phyloP scores from a whole-genome alignment of 2,888 invertebrate genomes.

The Melieria picta region DNA sequence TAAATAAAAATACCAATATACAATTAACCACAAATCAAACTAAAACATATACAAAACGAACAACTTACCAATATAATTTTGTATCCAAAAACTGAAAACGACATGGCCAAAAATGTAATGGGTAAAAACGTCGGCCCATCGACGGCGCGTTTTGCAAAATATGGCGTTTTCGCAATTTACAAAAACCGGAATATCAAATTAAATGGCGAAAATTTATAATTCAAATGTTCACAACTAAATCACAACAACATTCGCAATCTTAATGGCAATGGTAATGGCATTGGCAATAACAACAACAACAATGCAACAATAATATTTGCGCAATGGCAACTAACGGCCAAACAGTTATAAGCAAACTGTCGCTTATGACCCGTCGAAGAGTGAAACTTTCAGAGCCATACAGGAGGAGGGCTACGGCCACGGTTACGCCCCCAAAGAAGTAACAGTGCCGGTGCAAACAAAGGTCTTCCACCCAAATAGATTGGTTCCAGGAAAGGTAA shows the following conservation, averaged over 20 bases:
- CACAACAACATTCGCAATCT: slow-evolving; percentile 36
- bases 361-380: slow-evolving; percentile 87
- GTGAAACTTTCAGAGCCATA: slow-evolving; percentile 87
- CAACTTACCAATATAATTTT: slow-evolving; percentile 31
- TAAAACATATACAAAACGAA: slow-evolving; percentile 40
- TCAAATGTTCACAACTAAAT: slow-evolving; percentile 31
- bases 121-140: slow-evolving; percentile 2
- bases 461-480: slow-evolving; percentile 77
- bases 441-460: slow-evolving; percentile 76
- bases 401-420: slow-evolving; percentile 79
- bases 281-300: not conserved
- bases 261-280: slow-evolving; percentile 25
- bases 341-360: slow-evolving; percentile 73
- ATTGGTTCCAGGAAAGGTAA: slow-evolving; percentile 70
- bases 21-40: slow-evolving; percentile 45
- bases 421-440: slow-evolving; percentile 76
- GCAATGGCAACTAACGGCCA: slow-evolving; percentile 8
- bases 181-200: slow-evolving; percentile 37
- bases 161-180: slow-evolving; percentile 6
- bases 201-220: slow-evolving; percentile 31
- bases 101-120: not conserved
- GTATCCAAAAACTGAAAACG: not conserved
- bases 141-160: slow-evolving; percentile 13
- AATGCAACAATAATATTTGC: not conserved
- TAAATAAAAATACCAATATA: slow-evolving; percentile 43